Conservation (phyloP, 1,140 invertebrate species). For the Eulimnadia texana region DNA sequence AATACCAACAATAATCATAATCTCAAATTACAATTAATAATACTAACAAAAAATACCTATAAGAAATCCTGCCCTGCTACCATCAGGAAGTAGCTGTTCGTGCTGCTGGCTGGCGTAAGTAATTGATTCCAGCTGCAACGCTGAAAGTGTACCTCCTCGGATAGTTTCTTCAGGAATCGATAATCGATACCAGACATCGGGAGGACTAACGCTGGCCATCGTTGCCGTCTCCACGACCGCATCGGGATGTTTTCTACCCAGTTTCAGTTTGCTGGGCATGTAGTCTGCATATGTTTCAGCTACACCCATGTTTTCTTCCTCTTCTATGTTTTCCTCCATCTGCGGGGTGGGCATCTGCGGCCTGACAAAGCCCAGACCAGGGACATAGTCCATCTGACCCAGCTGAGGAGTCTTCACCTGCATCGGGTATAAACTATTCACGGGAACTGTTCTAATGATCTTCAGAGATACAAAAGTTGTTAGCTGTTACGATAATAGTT, state of each 20-base stretch:
- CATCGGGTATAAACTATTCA: background rate
- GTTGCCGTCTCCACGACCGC: slow-evolving; percentile 97
- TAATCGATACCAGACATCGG: slow-evolving; percentile 82
- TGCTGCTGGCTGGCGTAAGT: slow-evolving; percentile 94
- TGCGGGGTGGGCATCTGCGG: background rate
- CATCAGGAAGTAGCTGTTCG: slow-evolving; percentile 77
- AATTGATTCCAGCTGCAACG: slow-evolving; percentile 91
- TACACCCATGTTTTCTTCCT: slow-evolving; percentile 92
- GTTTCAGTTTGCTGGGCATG: slow-evolving; percentile 90
- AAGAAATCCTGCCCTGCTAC: slow-evolving; percentile 83
- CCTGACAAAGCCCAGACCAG: background rate
- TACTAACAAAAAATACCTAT: slow-evolving; percentile 65
- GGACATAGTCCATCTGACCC: background rate
- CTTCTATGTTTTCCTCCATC: slow-evolving; percentile 45
- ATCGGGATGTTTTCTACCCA: slow-evolving; percentile 93
- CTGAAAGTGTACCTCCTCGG: slow-evolving; percentile 71
- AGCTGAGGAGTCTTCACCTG: background rate
- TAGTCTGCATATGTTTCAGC: slow-evolving; percentile 97
- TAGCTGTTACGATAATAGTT: no score
- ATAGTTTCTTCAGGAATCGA: slow-evolving; percentile 74
- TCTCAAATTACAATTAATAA: background rate
- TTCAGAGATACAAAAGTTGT: no score
- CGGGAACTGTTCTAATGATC: background rate
- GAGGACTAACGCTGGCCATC: slow-evolving; percentile 86
- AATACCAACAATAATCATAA: slow-evolving; percentile 1